phyloP scores from a whole-genome alignment of 2,113 vertebrate species.

The Festucalex cinctus region DNA sequence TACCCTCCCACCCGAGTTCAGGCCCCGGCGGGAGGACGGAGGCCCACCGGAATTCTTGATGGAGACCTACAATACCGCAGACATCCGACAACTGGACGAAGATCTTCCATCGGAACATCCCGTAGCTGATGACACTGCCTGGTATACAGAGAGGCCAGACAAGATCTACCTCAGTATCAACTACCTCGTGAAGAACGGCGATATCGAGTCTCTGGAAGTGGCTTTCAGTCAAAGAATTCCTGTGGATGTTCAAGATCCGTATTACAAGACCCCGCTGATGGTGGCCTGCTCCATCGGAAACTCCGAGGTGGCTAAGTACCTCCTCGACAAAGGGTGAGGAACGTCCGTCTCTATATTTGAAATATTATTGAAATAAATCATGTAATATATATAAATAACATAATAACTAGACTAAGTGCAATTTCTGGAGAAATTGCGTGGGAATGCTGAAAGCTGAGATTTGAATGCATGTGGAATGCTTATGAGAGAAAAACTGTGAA shows the following conservation, averaged over 20 bases:
- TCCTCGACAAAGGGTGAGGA: conserved; percentile 82
- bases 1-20: conserved; percentile 56
- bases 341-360: not conserved
- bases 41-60: conserved; percentile 83
- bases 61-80: conserved; percentile 67
- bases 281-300: conserved; percentile 81
- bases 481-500: too few relatives aligned
- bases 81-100: conserved; percentile 60
- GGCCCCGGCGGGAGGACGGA: conserved; percentile 66
- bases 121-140: conserved; percentile 83
- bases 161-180: conserved; percentile 78
- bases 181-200: conserved; percentile 77
- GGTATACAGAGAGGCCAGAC: conserved; percentile 81
- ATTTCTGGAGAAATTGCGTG: too few relatives aligned
- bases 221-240: conserved; percentile 81
- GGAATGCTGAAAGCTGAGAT: too few relatives aligned
- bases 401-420: too few relatives aligned
- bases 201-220: conserved; percentile 81
- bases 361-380: too few relatives aligned
- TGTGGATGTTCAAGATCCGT: conserved; percentile 82
- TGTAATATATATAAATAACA: too few relatives aligned
- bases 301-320: conserved; percentile 77
- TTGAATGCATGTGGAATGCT: too few relatives aligned
- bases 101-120: conserved; percentile 79
- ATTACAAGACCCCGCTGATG: conserved; percentile 91